Conservation (phyloP, 2,888 invertebrate species). For the Chaetoderma sp. region DNA sequence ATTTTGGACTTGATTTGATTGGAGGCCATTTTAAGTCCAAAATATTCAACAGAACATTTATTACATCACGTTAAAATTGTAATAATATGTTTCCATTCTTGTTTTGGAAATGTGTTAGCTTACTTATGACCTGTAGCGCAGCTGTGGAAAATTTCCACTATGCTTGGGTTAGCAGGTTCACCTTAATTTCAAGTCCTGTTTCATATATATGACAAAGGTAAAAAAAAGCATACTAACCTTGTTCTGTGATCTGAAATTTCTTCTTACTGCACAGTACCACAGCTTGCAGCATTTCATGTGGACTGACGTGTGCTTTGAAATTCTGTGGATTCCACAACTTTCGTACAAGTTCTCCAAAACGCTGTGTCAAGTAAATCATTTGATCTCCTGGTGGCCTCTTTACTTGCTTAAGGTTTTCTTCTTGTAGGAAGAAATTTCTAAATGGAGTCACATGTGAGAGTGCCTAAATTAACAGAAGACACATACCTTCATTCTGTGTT, state of each 20-base stretch:
- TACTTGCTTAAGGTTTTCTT: constrained; percentile 86
- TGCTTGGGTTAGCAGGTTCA: no score
- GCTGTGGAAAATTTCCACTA: no score
- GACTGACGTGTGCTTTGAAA: constrained; percentile 99
- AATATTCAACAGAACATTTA: no score
- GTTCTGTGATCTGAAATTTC: constrained; percentile 97
- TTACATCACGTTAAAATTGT: no score
- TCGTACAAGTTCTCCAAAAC: constrained; percentile 94
- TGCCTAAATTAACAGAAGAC: constrained; percentile 75
- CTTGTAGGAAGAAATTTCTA: constrained; percentile 93
- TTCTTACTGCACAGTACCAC: constrained; percentile 97
- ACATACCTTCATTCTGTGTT: constrained; percentile 11
- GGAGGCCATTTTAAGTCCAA: no score
- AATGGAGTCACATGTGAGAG: constrained; percentile 94
- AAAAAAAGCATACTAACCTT: constrained; percentile 77
- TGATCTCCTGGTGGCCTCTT: constrained; percentile 96
- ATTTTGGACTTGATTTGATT: no score
- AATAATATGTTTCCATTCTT: no score
- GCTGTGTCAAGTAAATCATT: constrained; percentile 83
- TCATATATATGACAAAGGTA: no score
- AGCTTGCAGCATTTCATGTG: constrained; percentile 99
- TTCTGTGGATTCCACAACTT: constrained; percentile 99
- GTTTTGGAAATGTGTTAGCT: no score
- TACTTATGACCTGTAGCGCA: no score
- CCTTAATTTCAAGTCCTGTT: no score